These are phyloP conservation scores for Scomberomorus guttatus DNA, from an alignment of 2,797 vertebrate genomes.

Conservation along the genomic window DNA sequence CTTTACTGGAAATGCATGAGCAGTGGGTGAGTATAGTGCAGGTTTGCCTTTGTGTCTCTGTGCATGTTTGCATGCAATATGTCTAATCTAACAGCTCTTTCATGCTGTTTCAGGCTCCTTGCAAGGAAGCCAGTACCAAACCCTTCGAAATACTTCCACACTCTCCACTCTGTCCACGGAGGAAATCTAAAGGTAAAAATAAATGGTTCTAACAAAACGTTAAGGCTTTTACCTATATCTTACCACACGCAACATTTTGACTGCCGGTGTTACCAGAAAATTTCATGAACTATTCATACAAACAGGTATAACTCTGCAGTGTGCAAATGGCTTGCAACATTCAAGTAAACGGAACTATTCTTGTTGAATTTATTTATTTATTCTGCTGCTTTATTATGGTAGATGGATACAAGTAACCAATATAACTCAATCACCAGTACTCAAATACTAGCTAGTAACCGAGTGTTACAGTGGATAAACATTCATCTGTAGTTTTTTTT, in stretches of 20 bases:
- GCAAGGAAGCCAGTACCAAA: constrained; percentile 72
- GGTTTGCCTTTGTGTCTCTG: neutral
- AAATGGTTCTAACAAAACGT: neutral
- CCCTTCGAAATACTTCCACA: constrained; percentile 81
- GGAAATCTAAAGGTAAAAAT: constrained; percentile 80
- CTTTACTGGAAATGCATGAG: constrained; percentile 19
- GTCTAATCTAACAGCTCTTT: neutral
- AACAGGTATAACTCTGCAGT: neutral
- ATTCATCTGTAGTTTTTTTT: neutral
- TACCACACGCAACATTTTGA: neutral
- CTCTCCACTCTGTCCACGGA: constrained; percentile 70
- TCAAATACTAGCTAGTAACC: no score
- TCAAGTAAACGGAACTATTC: neutral
- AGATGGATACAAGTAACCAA: neutral
- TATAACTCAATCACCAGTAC: no score
- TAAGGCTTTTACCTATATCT: neutral
- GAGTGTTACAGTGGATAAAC: neutral
- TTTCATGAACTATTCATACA: neutral
- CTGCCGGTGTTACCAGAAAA: constrained; percentile 5
- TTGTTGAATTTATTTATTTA: neutral
- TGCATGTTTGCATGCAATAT: neutral
- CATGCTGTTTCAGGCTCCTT: constrained; percentile 54
- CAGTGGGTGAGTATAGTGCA: constrained; percentile 51
- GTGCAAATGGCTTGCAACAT: neutral
- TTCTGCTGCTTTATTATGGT: neutral